phyloP scores from a whole-genome alignment of 2,113 vertebrate genomes.

The Strigops habroptila region DNA sequence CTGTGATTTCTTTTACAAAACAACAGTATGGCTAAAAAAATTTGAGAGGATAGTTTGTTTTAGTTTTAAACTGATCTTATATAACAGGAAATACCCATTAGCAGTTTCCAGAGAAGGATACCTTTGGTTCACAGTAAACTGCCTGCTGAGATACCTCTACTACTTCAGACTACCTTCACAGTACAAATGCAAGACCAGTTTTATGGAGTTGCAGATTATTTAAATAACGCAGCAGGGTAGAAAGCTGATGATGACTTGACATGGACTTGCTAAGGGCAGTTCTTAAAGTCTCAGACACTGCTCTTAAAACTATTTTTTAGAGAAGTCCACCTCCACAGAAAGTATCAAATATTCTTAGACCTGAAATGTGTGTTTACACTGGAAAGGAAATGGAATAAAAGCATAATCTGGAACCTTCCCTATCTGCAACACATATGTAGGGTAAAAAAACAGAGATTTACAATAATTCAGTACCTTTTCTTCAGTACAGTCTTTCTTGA shows the following conservation, averaged over 20 bases:
- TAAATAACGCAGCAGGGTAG: not conserved
- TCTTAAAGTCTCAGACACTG: not conserved
- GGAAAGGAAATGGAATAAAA: not conserved
- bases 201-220: not conserved
- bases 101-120: not conserved
- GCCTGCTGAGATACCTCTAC: not conserved
- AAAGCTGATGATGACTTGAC: not conserved
- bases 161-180: not conserved
- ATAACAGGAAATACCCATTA: not conserved
- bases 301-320: not conserved
- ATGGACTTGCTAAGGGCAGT: not conserved
- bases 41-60: not conserved
- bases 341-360: not conserved
- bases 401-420: not conserved
- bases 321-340: not conserved
- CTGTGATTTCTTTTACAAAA: not conserved
- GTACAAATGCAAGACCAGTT: not conserved
- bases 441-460: not conserved
- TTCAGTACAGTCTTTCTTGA: not conserved
- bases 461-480: not conserved
- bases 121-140: not conserved
- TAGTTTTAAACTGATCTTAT: not conserved
- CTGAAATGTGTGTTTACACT: not conserved
- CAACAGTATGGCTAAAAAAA: not conserved
- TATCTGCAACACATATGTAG: not conserved